These are phyloP conservation scores for Chrysemys picta DNA, from an alignment of 2,113 vertebrate genomes.

Conservation along the genomic window DNA sequence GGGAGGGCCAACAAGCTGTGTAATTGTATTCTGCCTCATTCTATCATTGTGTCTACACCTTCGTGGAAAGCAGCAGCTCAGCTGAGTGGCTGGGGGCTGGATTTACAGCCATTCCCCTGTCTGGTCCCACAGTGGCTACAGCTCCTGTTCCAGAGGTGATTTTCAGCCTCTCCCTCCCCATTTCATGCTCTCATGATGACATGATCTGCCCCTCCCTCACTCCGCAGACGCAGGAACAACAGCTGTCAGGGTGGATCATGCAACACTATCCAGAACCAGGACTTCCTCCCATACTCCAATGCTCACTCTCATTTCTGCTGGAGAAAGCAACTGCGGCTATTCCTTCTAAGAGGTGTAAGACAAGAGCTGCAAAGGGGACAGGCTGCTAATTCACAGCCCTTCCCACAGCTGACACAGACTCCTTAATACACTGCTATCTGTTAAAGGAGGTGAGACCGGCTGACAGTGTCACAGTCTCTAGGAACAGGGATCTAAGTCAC, in stretches of 20 bases:
- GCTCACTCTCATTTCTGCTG: not conserved
- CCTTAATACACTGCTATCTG: not conserved
- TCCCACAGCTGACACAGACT: not conserved
- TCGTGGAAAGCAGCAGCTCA: not conserved
- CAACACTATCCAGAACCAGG: not conserved
- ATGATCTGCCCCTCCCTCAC: not conserved
- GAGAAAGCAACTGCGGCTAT: conserved; percentile 19
- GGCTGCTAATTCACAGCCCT: conserved; percentile 34
- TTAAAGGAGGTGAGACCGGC: conserved; percentile 34
- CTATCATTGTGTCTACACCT: not conserved
- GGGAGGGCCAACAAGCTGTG: not conserved
- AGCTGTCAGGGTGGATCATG: not conserved
- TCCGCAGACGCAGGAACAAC: not conserved
- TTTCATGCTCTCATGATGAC: too few species aligned
- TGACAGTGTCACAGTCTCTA: conserved; percentile 14
- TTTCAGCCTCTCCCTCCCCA: too few species aligned
- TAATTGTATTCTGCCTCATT: not conserved
- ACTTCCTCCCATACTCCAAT: not conserved
- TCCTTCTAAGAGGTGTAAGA: conserved; percentile 17
- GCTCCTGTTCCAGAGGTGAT: not conserved
- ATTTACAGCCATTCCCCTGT: too few species aligned
- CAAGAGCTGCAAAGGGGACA: conserved; percentile 7
- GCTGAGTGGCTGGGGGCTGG: not conserved
- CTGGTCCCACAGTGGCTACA: not conserved
- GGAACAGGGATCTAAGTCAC: not conserved